These are phyloP conservation scores for Heteromyza rotundicornis DNA, from an alignment of 2,888 invertebrate genomes.

Conservation along the genomic window DNA sequence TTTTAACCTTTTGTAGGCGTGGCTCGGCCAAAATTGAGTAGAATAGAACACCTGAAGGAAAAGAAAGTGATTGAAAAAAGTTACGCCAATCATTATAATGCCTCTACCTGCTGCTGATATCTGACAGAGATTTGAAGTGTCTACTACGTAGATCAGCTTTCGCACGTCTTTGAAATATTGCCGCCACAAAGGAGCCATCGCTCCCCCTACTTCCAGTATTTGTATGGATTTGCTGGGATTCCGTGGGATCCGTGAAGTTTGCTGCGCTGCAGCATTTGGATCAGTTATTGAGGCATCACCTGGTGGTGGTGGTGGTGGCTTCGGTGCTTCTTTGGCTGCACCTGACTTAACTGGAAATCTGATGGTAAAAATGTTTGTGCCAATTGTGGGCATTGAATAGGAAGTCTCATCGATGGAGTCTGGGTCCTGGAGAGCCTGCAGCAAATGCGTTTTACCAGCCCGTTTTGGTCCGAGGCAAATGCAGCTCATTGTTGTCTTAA, in stretches of 20 bases:
- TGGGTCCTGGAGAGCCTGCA: constrained; percentile 75
- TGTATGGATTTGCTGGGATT: constrained; percentile 61
- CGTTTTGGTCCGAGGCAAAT: constrained; percentile 81
- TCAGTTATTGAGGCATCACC: constrained; percentile 33
- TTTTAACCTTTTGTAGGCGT: constrained; percentile 70
- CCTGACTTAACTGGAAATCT: constrained; percentile 62
- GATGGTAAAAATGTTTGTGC: constrained; percentile 77
- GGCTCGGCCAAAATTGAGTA: constrained; percentile 81
- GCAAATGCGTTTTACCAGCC: constrained; percentile 80
- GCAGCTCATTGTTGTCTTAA: too few species aligned
- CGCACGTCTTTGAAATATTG: constrained; percentile 73
- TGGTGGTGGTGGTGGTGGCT: constrained; percentile 14
- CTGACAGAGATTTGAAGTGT: constrained; percentile 84
- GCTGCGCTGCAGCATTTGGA: constrained; percentile 6
- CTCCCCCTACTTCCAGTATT: constrained; percentile 80
- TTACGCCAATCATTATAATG: not conserved
- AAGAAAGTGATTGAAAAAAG: constrained; percentile 65
- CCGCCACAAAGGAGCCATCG: constrained; percentile 82
- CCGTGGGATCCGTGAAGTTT: constrained; percentile 41
- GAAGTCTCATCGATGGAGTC: constrained; percentile 77
- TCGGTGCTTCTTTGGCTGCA: not conserved
- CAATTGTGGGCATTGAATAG: constrained; percentile 80
- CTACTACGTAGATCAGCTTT: constrained; percentile 81
- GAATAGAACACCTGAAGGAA: constrained; percentile 70
- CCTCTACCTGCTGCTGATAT: constrained; percentile 82